These are phyloP conservation scores for Flexamia atlantica DNA, from an alignment of 2,888 invertebrate genomes.

Conservation along the genomic window DNA sequence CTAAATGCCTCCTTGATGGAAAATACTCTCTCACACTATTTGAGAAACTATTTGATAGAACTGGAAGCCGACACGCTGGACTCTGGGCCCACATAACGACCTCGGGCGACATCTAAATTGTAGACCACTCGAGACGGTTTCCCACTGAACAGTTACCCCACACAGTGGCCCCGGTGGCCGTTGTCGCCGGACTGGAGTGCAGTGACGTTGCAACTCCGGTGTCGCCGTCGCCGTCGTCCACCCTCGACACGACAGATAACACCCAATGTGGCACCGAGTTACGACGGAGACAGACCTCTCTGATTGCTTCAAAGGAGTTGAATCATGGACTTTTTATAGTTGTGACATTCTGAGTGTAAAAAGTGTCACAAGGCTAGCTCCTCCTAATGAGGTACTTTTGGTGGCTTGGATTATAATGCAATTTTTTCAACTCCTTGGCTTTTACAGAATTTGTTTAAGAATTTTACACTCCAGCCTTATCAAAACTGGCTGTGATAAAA, in stretches of 20 bases:
- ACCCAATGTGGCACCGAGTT: not conserved
- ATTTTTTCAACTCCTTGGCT: no score
- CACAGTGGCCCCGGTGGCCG: not conserved
- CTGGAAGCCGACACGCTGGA: no score
- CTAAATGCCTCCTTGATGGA: no score
- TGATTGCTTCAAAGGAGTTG: not conserved
- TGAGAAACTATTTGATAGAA: no score
- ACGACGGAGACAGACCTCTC: not conserved
- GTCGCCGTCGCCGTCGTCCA: not conserved
- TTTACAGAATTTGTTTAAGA: no score
- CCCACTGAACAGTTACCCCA: not conserved
- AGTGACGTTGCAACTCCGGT: not conserved
- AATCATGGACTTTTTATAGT: not conserved
- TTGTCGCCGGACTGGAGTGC: not conserved
- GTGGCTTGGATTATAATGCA: no score
- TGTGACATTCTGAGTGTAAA: no score
- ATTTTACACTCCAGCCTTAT: no score
- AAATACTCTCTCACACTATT: no score
- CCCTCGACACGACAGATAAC: constrained; percentile 27
- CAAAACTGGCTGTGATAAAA: no score
- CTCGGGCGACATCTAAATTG: not conserved
- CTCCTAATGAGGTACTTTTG: no score
- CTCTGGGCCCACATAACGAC: not conserved
- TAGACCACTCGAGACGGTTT: not conserved
- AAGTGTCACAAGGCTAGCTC: no score